Percentiles rank a stretch among this genome's conserved stretches.
Conservation (phyloP, 2,888 invertebrate genomes). For the Protonemura montana region DNA sequence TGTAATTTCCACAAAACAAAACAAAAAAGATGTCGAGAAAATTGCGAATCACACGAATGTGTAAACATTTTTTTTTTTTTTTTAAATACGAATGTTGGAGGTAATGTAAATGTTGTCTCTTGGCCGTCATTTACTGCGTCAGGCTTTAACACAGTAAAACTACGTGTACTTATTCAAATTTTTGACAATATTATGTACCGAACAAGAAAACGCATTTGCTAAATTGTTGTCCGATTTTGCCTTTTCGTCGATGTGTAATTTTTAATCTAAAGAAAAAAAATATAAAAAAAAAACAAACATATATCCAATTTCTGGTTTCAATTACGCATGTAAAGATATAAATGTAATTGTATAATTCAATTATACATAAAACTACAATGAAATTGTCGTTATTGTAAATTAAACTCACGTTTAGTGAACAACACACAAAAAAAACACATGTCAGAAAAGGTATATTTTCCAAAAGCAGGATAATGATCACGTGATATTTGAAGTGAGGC, state of each 20-base stretch:
- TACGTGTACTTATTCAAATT: constrained; percentile 56
- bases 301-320: neutral
- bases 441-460: neutral
- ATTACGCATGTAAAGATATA: neutral
- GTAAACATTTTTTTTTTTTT: too few species aligned
- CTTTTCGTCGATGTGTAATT: constrained; percentile 35
- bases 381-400: neutral
- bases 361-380: neutral
- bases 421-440: neutral
- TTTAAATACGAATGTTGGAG: too few species aligned
- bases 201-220: constrained; percentile 18
- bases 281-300: neutral
- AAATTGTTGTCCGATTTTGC: constrained; percentile 36
- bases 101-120: too few species aligned
- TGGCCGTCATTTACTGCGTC: neutral
- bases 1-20: neutral
- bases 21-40: neutral
- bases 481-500: neutral
- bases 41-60: neutral
- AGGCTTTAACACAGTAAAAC: neutral
- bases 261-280: neutral
- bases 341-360: neutral
- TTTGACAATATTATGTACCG: constrained; percentile 61
- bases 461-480: neutral
- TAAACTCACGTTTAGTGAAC: neutral